Percentiles rank a stretch among this genome's conserved stretches.
Conservation (phyloP, 2,888 invertebrate species). For the Leptarthrus brevirostris region DNA sequence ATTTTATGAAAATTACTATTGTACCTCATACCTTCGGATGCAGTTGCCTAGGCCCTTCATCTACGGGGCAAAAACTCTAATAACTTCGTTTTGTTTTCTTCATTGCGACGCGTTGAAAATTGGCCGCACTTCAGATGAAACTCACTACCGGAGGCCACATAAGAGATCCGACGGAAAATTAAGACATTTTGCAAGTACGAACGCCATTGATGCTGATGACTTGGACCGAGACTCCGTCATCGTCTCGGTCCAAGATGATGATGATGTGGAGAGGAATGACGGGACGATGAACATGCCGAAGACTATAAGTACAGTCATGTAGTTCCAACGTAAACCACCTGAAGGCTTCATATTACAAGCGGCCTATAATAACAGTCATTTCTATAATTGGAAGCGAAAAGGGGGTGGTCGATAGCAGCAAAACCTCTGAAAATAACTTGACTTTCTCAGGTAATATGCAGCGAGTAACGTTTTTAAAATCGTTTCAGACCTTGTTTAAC, state of each 20-base stretch:
- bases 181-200: constrained; percentile 36
- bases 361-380: constrained; percentile 39
- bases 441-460: background rate
- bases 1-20: constrained; percentile 41
- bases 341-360: constrained; percentile 38
- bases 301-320: background rate
- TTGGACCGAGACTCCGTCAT: constrained; percentile 13
- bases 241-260: constrained; percentile 25
- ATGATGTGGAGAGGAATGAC: constrained; percentile 21
- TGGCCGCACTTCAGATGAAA: background rate
- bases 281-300: constrained; percentile 9
- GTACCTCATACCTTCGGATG: constrained; percentile 17
- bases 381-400: constrained; percentile 44
- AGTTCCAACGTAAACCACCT: constrained; percentile 31
- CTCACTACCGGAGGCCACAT: constrained; percentile 42
- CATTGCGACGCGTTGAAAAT: constrained; percentile 23
- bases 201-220: constrained; percentile 29
- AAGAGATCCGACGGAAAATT: constrained; percentile 21
- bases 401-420: constrained; percentile 24
- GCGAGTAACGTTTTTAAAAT: constrained; percentile 7
- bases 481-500: constrained; percentile 24
- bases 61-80: background rate
- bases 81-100: background rate
- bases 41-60: background rate
- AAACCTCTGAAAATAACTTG: background rate